Conservation (phyloP, 2,888 invertebrate species). For the Rhogogaster chlorosoma region DNA sequence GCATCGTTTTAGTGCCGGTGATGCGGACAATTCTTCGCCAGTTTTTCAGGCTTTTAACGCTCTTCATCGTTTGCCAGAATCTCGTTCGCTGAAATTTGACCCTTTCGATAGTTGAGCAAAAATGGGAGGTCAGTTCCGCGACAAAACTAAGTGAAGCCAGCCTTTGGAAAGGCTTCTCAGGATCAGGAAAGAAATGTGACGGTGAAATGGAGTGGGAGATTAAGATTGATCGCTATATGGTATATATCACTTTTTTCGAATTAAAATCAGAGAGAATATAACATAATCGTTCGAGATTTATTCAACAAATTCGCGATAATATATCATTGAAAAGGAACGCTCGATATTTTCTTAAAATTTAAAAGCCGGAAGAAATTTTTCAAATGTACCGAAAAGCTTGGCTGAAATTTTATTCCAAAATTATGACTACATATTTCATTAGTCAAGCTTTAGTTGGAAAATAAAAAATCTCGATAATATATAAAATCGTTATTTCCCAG, state of each 20-base stretch:
- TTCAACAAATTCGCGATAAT: background rate
- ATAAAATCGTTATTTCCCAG: background rate
- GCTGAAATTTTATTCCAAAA: background rate
- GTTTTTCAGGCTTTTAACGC: constrained; percentile 79
- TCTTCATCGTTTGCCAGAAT: constrained; percentile 81
- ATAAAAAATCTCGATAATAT: background rate
- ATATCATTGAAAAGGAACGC: background rate
- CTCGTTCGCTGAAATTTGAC: constrained; percentile 83
- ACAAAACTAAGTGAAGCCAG: constrained; percentile 17
- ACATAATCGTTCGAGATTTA: background rate
- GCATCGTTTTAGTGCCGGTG: constrained; percentile 86
- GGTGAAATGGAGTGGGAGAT: background rate
- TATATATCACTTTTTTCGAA: background rate
- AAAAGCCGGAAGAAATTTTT: background rate
- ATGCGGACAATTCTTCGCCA: constrained; percentile 82
- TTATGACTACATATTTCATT: background rate
- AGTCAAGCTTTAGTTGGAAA: background rate
- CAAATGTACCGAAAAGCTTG: background rate
- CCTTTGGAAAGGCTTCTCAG: background rate
- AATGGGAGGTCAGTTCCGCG: background rate
- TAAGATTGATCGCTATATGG: background rate
- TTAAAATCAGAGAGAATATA: background rate
- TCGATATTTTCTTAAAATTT: background rate
- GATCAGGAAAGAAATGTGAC: background rate
- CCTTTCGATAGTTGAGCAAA: constrained; percentile 77